Conservation (phyloP, 2,888 invertebrate genomes). For the Brenthis hecate region DNA sequence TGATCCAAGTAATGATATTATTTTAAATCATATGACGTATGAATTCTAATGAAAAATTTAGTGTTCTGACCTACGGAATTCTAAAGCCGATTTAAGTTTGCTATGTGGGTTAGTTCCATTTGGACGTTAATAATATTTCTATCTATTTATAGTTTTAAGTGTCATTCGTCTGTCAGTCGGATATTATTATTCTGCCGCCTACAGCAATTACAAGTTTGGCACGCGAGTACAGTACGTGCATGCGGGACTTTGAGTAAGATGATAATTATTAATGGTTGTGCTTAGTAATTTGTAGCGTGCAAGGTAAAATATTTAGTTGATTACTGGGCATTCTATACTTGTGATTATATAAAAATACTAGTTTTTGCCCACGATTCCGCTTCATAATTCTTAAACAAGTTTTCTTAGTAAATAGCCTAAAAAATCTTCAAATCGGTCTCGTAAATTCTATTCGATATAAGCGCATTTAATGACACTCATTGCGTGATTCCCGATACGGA, state of each 20-base stretch:
- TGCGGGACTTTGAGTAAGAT: slow-evolving; percentile 25
- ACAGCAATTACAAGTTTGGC: slow-evolving; percentile 32
- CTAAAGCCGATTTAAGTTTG: neutral
- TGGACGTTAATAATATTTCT: slow-evolving; percentile 23
- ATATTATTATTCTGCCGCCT: slow-evolving; percentile 31
- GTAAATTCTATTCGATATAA: too few relatives aligned
- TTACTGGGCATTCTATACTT: neutral
- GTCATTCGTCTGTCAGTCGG: slow-evolving; percentile 34
- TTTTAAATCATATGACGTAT: too few relatives aligned
- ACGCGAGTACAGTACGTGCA: slow-evolving; percentile 25
- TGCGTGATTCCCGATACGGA: too few relatives aligned
- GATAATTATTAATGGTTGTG: slow-evolving; percentile 25
- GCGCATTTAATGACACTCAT: too few relatives aligned
- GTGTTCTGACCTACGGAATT: slow-evolving; percentile 5
- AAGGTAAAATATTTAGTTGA: slow-evolving; percentile 13
- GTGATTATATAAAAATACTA: too few relatives aligned
- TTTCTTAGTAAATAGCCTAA: too few relatives aligned
- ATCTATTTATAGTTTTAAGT: slow-evolving; percentile 33
- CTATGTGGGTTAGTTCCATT: slow-evolving; percentile 13
- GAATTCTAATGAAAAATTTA: neutral
- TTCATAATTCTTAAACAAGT: too few relatives aligned
- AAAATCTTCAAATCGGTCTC: too few relatives aligned
- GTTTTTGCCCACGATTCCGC: too few relatives aligned
- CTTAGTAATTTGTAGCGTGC: slow-evolving; percentile 17
- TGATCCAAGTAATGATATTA: neutral